Base-by-base conservation (phyloP, 2,797 vertebrate species). In the Centropyge bicolor region DNA sequence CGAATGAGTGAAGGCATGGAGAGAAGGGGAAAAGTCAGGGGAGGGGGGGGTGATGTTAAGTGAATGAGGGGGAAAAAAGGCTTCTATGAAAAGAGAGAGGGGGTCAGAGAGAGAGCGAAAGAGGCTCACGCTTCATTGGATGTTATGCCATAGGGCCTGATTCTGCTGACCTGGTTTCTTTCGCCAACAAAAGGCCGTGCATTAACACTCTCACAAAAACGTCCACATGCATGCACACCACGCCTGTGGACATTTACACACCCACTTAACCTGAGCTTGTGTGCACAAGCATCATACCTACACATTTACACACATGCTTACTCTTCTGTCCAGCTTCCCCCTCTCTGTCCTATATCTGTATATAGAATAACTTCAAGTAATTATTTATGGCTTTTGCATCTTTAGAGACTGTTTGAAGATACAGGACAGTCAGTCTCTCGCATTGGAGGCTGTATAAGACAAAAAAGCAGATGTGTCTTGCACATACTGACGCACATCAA, bases 111-210 rank as follows among this genome's bases (percentile, higher is more conserved):
- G 65, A 76, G 65, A 62, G 63, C 72, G 74, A 78, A 60, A 81
- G 79, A 67, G 81, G 35, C 77, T 86, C 65, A 79, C 36, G 83
- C 91, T 82, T 83, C 90, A 85, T 5, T 86, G 85, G 78, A 35
- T 70, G 82, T 83, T 78, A 43, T 74, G 87, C 89, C 88, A 90
- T 63, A 86, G 89, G 90, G 90, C 70, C 86, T 43, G 80, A 83
- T 92, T 94, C 81, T 92, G 90, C 93, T 95, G 93, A 94, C 93
- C 92, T 90, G 90, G 78, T 93, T 94, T 94, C 91, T 91, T 89
- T 91, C 67, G 82, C 82, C 60, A 85, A 89, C 89, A 88, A 90
- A 87, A 89, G 70, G 57, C 78, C 6, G 27, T 40, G 85, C 86
- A 87, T 89, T 89, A 88, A 81, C 86, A 78, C 78, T 20, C 40